phyloP scores from a whole-genome alignment of 1,140 invertebrate species.

The Ganaspis sp. region DNA sequence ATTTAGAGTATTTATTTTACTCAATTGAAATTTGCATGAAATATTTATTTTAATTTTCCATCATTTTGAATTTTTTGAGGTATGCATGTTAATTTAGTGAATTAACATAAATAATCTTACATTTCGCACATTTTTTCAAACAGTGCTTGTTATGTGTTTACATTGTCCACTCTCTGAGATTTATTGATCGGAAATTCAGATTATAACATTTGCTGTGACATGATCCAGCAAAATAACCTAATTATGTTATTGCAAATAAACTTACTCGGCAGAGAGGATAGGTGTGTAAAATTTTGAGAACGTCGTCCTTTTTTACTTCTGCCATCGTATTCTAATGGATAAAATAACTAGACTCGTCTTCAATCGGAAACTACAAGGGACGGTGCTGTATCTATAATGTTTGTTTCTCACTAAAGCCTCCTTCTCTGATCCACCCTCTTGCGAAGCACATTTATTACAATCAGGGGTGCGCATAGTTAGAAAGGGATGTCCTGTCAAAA shows the following conservation, averaged over 20 bases:
- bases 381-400: background rate
- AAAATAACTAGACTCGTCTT: conserved; percentile 3
- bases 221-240: background rate
- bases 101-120: no score
- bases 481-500: background rate
- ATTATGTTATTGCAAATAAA: background rate
- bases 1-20: no score
- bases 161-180: background rate
- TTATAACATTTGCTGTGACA: background rate
- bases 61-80: no score
- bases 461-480: background rate
- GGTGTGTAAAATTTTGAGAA: conserved; percentile 73
- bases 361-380: background rate
- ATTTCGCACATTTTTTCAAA: no score
- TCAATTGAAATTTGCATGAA: no score
- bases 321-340: conserved; percentile 35
- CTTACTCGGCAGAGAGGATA: conserved; percentile 72
- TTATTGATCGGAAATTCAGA: background rate
- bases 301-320: conserved; percentile 73
- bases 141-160: no score
- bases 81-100: no score
- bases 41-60: no score
- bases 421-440: background rate
- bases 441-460: background rate
- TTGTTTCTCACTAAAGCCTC: background rate